Percentiles rank a stretch among this genome's conserved stretches.
Conservation (phyloP, 2,113 vertebrate species). For the Anoura caudifer region DNA sequence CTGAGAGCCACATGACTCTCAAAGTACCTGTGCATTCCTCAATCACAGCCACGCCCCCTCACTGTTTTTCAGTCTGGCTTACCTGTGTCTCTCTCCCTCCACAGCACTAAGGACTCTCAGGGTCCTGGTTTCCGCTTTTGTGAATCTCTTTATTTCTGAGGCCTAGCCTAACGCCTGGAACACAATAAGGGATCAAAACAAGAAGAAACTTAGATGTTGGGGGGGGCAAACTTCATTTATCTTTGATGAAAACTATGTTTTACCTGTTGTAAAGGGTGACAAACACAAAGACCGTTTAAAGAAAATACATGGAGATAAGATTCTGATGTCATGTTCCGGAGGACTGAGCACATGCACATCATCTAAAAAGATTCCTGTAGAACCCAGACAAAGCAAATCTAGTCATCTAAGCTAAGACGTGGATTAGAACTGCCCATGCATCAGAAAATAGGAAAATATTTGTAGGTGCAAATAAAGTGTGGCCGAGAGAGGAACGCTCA, state of each 20-base stretch:
- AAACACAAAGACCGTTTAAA: not conserved
- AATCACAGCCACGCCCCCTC: not conserved
- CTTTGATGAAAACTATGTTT: not conserved
- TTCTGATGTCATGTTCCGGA: not conserved
- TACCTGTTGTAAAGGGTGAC: not conserved
- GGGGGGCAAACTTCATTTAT: not conserved
- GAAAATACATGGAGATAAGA: not conserved
- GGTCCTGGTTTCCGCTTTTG: not conserved
- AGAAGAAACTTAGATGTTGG: not conserved
- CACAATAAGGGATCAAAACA: not conserved
- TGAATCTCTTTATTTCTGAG: not conserved
- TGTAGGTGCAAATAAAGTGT: not conserved
- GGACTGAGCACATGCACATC: not conserved
- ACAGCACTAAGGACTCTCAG: not conserved
- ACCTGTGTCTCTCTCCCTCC: not conserved
- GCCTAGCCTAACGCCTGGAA: not conserved
- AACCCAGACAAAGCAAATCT: not conserved
- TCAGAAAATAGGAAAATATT: not conserved
- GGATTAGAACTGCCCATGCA: not conserved
- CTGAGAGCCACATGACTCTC: not conserved
- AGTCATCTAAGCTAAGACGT: not conserved
- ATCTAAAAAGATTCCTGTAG: not conserved
- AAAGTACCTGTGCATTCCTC: fast-evolving
- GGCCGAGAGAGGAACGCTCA: not conserved
- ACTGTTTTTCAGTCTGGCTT: not conserved